Percentiles rank a stretch among this genome's conserved stretches.
phyloP scores from a whole-genome alignment of 2,888 invertebrate genomes.

The Thymelicus sylvestris region DNA sequence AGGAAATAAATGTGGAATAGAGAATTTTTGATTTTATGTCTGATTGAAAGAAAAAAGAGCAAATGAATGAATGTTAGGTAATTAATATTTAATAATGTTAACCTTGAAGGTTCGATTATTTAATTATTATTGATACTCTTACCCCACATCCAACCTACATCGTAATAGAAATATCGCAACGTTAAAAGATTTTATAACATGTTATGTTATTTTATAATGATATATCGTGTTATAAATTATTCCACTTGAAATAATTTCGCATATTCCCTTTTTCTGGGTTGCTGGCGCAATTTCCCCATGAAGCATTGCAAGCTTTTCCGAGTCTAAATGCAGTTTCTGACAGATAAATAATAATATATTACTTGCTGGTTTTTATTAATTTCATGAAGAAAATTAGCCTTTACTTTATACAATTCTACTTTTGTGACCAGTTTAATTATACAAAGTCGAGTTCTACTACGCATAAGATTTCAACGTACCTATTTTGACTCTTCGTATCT shows the following conservation, averaged over 20 bases:
- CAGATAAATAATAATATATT: slow-evolving; percentile 30
- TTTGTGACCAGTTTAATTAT: no score
- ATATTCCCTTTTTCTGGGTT: slow-evolving; percentile 31
- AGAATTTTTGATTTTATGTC: background rate
- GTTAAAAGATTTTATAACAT: background rate
- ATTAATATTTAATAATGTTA: background rate
- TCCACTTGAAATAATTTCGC: slow-evolving; percentile 35
- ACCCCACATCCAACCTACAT: background rate
- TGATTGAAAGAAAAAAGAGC: no score
- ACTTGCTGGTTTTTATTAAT: slow-evolving; percentile 3
- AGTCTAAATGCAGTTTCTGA: slow-evolving; percentile 50
- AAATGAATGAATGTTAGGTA: background rate
- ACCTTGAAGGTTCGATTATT: no score
- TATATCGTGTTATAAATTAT: slow-evolving; percentile 35
- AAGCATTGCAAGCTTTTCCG: slow-evolving; percentile 27
- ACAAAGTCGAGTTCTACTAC: no score
- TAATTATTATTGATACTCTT: no score
- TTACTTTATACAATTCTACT: no score
- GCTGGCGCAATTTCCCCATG: slow-evolving; percentile 28
- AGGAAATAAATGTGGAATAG: background rate
- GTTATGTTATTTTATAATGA: slow-evolving; percentile 22
- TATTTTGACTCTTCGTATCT: no score
- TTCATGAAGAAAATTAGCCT: background rate
- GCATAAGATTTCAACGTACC: no score
- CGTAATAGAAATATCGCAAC: slow-evolving; percentile 16